Base-by-base conservation (phyloP, 2,113 vertebrate genomes). In the Esox niger region DNA sequence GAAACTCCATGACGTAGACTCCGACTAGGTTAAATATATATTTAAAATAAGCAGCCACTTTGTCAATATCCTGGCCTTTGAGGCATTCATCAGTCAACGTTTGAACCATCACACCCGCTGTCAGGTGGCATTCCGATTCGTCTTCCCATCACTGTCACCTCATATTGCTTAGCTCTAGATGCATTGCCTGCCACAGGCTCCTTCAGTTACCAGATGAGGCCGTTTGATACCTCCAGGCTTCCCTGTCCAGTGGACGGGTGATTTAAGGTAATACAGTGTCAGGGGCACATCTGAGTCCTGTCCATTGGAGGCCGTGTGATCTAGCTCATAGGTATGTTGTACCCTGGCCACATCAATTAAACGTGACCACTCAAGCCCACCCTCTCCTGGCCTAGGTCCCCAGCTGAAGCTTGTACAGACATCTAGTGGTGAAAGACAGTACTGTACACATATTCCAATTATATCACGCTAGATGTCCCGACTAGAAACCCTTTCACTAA, bases 351-450 rank as follows among this genome's bases (percentile, higher is more conserved):
- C 66, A 70, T 83, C 57, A 78, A 70, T 79, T 76, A 84, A 79
- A 79, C 74, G 79, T 68, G 29, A 68, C 31, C 23, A 4, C 55
- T 57, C 55, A 27, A 11, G 55, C 55, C 13, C 23, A 66, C 20
- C 47, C 66, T 55, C 54, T 69, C 62, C 38, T 58, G 65, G 29
- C 35, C 68, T 62, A n/a, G 20, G 9, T 26, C 61, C 55, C 26
- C 10, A 64, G 82, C 35, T 70, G 70, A 83, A 80, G 82, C 79
- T 75, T 69, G 70, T 71, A 84, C 80, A 75, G 86, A 84, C 87
- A 88, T 84, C 87, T 88, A 84, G 88, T 90, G 89, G 87, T 31
- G 61, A 66, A 67, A 62, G 2, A 26, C 46, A 31, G 65, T 77
- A 83, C 20, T 75, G 49, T 74, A 67, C 30, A 68, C 64, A 47